Conservation (phyloP, 1,140 invertebrate species). For the Mizuhopecten yessoensis region DNA sequence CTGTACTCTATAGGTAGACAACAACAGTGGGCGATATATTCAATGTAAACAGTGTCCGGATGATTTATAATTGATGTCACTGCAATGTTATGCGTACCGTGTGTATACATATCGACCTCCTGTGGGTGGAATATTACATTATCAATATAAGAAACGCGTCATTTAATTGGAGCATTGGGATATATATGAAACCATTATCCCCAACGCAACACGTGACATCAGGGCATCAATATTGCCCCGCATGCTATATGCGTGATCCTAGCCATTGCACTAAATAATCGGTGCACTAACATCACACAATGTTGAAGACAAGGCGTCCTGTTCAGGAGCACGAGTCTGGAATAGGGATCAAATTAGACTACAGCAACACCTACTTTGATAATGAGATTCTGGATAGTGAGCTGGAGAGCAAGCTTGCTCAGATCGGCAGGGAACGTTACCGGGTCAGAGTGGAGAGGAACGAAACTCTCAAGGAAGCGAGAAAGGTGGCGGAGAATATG, state of each 20-base stretch:
- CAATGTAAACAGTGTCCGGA: background rate
- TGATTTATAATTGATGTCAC: background rate
- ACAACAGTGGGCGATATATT: too few species aligned
- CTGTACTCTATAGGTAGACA: too few species aligned
- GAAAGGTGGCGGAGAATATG: slow-evolving; percentile 64
- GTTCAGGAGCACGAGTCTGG: slow-evolving; percentile 44
- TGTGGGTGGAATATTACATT: background rate
- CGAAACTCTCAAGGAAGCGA: slow-evolving; percentile 61
- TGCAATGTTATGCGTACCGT: background rate
- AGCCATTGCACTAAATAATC: background rate
- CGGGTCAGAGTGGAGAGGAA: slow-evolving; percentile 59
- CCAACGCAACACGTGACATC: background rate
- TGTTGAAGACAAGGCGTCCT: background rate
- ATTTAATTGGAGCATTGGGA: background rate
- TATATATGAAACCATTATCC: background rate
- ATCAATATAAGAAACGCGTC: background rate
- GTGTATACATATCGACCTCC: background rate
- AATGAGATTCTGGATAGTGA: slow-evolving; percentile 60
- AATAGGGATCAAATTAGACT: slow-evolving; percentile 59
- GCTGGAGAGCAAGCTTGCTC: slow-evolving; percentile 58
- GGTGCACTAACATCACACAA: background rate
- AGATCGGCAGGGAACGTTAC: slow-evolving; percentile 57
- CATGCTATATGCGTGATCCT: background rate
- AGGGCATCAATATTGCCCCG: background rate
- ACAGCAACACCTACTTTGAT: slow-evolving; percentile 65